Evolutionary conservation across 2,113 vertebrate genomes (phyloP).

Genomic region (Oxyruncus cristatus): DNA sequence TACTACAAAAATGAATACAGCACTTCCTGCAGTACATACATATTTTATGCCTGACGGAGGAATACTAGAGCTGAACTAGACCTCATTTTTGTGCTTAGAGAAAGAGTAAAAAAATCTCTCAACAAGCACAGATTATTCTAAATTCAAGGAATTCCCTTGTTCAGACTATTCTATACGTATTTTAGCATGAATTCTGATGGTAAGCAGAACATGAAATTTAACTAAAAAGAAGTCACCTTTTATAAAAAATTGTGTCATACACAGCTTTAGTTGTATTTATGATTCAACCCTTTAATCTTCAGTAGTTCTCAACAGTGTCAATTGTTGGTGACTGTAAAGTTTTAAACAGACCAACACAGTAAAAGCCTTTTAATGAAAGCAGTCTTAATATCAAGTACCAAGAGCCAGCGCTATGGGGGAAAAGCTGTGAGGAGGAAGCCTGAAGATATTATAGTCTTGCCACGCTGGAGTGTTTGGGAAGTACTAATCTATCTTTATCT

Average conservation of each 20-base stretch:
- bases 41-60: neutral
- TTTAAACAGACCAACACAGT: neutral
- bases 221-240: neutral
- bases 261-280: neutral
- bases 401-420: neutral
- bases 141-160: neutral
- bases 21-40: neutral
- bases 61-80: neutral
- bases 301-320: neutral
- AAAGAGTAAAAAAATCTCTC: neutral
- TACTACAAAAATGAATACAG: neutral
- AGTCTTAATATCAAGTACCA: neutral
- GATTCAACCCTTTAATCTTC: neutral
- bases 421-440: neutral
- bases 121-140: neutral
- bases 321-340: neutral
- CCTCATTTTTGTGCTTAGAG: neutral
- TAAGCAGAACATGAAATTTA: neutral
- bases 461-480: neutral
- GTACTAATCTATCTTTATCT: neutral
- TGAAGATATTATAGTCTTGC: neutral
- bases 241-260: neutral
- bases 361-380: neutral
- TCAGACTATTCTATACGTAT: neutral
- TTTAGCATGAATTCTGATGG: neutral